phyloP scores from a whole-genome alignment of 2,113 vertebrate genomes.

The Dendropsophus ebraccatus region DNA sequence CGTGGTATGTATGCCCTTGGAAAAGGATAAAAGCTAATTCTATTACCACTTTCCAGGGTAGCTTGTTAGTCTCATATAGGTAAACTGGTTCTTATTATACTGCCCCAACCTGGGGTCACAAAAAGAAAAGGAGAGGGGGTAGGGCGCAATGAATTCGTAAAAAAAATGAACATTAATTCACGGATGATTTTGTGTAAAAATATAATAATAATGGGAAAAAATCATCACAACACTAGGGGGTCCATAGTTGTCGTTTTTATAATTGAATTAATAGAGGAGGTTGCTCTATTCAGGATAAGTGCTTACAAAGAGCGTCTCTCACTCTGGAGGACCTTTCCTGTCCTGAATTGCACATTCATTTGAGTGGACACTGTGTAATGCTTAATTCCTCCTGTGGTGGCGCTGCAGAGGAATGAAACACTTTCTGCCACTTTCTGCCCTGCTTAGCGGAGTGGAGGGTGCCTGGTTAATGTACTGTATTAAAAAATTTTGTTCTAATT shows the following conservation, averaged over 20 bases:
- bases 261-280: no score
- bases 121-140: neutral
- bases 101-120: neutral
- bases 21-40: conserved; percentile 83
- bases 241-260: neutral
- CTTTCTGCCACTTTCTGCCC: no score
- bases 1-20: conserved; percentile 78
- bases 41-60: conserved; percentile 76
- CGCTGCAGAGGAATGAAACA: no score
- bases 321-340: no score
- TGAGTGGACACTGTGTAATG: no score
- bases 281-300: no score
- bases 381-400: no score
- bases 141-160: neutral
- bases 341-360: no score
- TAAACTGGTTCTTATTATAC: conserved; percentile 76
- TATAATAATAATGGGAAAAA: neutral
- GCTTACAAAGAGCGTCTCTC: no score
- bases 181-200: neutral
- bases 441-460: no score
- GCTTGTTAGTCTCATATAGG: conserved; percentile 71
- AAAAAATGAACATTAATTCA: neutral
- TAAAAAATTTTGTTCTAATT: no score
- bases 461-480: no score
- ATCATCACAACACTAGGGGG: neutral